These are phyloP conservation scores for Drosophila ezoana DNA, from an alignment of 2,888 invertebrate genomes.

Conservation along the genomic window DNA sequence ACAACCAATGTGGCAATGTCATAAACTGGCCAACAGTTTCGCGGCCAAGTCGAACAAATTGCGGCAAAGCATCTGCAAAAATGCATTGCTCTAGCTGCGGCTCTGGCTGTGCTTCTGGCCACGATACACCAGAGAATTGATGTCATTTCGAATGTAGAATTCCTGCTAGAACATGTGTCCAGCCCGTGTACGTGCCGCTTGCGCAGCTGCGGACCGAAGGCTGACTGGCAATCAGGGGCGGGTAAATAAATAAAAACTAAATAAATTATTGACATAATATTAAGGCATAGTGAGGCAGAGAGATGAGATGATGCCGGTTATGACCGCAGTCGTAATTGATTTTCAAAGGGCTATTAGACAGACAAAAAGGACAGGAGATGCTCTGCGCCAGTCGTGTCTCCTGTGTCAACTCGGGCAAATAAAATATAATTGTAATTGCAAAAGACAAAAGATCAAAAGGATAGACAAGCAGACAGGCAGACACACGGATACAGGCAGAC, in stretches of 20 bases:
- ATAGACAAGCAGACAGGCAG: conserved; percentile 62
- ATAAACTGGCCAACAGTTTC: conserved; percentile 32
- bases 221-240: conserved; percentile 15
- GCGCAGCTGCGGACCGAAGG: conserved; percentile 20
- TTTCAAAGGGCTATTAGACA: conserved; percentile 68
- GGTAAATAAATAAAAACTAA: conserved; percentile 55
- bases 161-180: conserved; percentile 83
- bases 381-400: conserved; percentile 40
- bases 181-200: conserved; percentile 65
- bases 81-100: conserved; percentile 37
- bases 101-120: conserved; percentile 1
- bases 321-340: conserved; percentile 74
- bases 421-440: conserved; percentile 77
- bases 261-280: conserved; percentile 79
- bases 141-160: conserved; percentile 80
- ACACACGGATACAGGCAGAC: conserved; percentile 22
- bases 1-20: conserved; percentile 48
- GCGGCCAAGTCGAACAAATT: conserved; percentile 60
- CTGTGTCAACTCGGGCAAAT: conserved; percentile 73
- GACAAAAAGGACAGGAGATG: conserved; percentile 33
- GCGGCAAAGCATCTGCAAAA: conserved; percentile 58
- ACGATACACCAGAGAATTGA: conserved; percentile 75
- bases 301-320: conserved; percentile 42
- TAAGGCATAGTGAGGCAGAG: conserved; percentile 30
- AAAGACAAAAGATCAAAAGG: conserved; percentile 72